Base-by-base conservation (phyloP, 2,888 invertebrate species). In the Drosophila parthenogenetica region DNA sequence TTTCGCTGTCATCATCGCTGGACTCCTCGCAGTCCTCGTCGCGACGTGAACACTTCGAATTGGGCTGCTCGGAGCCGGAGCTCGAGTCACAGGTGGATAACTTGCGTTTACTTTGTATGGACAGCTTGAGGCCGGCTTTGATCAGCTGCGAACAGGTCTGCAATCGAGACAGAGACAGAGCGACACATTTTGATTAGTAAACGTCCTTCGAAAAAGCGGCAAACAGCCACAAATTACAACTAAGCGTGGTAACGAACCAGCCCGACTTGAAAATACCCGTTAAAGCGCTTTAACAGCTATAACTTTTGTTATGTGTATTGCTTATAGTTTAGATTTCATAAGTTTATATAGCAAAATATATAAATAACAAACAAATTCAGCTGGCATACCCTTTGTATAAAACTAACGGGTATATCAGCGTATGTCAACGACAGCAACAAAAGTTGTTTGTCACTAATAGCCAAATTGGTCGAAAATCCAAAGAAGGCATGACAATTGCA, bases 121-220 rank as follows among this genome's bases (percentile, higher is more conserved):
- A 96, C 90, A 97, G 93, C 93, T 97, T 98, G 92, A 98, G 94
- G 77, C 97, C 96, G 92, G 95, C 97, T 93, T 98, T 98, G 93
- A 98, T 97, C 82, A 98, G 94, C 93, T 97, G 96, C 90, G 97
- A 96, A 93, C 97, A 96, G 81, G 97, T 97, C 94, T 96, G 95
- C 90, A 37, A 54, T 3, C 39, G 14, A 57, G 5, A 32, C 14
- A 60, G 5, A 50, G 16, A 63, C 19, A 63, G 22, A 64, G 35
- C 29, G 22, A 19, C 14, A 50, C 25, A 35, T 40, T 35, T 58
- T 55, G 66, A 37, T 53, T 49, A 48, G 51, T 54, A 49, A 68
- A 40, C 53, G 46, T 49, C 58, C 58, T 58, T 48, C 48, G 40
- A 42, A 7, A 5, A 40, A 22, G 1, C 11, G 11, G 13, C 32